phyloP scores from a whole-genome alignment of 1,140 invertebrate species.

The Rhynchophorus ferrugineus region DNA sequence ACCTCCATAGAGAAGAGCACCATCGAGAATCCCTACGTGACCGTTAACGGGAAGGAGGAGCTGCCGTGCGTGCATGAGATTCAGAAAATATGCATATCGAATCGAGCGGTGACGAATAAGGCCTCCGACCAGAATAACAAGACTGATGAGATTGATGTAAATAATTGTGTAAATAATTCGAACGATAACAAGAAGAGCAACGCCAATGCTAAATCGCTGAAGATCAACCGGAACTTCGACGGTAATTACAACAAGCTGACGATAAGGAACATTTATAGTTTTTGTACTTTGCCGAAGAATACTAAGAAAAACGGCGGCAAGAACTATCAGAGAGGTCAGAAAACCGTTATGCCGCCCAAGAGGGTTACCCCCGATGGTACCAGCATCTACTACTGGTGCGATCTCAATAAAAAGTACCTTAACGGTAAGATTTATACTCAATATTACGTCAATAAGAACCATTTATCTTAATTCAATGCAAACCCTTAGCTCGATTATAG shows the following conservation, averaged over 20 bases:
- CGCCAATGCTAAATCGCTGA: not conserved
- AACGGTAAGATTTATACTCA: slow-evolving; percentile 41
- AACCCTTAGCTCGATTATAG: no score
- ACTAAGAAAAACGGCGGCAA: slow-evolving; percentile 20
- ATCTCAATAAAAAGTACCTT: slow-evolving; percentile 49
- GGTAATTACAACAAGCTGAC: slow-evolving; percentile 40
- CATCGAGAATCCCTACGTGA: slow-evolving; percentile 43
- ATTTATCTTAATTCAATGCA: not conserved
- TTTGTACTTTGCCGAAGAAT: slow-evolving; percentile 41
- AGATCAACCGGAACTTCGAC: slow-evolving; percentile 34
- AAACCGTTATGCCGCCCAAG: slow-evolving; percentile 50
- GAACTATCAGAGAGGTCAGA: not conserved
- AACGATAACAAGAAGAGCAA: slow-evolving; percentile 24
- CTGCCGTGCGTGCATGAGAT: slow-evolving; percentile 46
- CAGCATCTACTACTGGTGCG: slow-evolving; percentile 77
- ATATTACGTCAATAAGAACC: not conserved
- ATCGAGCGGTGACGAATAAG: slow-evolving; percentile 17
- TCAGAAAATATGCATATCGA: slow-evolving; percentile 30
- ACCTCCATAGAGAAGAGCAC: slow-evolving; percentile 17
- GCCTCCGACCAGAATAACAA: slow-evolving; percentile 12
- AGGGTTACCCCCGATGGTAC: slow-evolving; percentile 70
- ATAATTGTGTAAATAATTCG: slow-evolving; percentile 16
- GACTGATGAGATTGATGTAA: slow-evolving; percentile 8
- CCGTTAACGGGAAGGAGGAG: slow-evolving; percentile 62
- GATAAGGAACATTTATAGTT: slow-evolving; percentile 38